phyloP scores from a whole-genome alignment of 1,140 invertebrate genomes.

The Pollicipes pollicipes region DNA sequence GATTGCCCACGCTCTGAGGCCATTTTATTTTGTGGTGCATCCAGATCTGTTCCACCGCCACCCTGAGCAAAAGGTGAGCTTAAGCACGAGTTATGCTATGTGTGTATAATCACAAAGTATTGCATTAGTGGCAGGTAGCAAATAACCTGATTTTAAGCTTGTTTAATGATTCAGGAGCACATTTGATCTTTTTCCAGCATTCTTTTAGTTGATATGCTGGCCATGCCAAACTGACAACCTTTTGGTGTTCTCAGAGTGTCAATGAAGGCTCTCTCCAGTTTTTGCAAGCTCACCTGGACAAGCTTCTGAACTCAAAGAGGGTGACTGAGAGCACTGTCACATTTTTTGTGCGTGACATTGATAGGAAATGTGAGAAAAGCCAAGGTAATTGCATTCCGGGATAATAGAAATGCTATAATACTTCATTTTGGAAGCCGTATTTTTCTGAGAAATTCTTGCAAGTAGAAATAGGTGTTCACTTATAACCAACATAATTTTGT shows the following conservation, averaged over 20 bases:
- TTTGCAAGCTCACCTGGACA: background rate
- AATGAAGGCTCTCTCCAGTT: background rate
- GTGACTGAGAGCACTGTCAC: background rate
- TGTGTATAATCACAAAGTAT: too few relatives aligned
- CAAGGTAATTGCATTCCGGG: too few relatives aligned
- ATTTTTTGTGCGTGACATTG: background rate
- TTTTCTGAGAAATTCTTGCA: too few relatives aligned
- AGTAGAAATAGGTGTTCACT: too few relatives aligned
- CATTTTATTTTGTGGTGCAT: conserved; percentile 88
- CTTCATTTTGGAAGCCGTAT: too few relatives aligned
- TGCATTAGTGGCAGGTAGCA: too few relatives aligned
- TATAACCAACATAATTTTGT: too few relatives aligned
- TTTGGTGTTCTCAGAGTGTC: background rate
- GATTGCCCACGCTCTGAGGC: conserved; percentile 69
- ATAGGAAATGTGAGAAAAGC: background rate
- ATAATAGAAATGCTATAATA: too few relatives aligned
- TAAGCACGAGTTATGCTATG: background rate
- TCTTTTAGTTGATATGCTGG: background rate
- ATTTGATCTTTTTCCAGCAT: background rate
- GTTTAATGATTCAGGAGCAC: too few relatives aligned
- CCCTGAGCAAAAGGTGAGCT: conserved; percentile 30
- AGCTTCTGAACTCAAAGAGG: background rate
- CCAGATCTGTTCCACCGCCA: conserved; percentile 83
- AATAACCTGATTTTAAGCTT: too few relatives aligned
- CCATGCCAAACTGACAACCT: background rate